Base-by-base conservation (phyloP, 2,113 vertebrate species). In the Panurus biarmicus region DNA sequence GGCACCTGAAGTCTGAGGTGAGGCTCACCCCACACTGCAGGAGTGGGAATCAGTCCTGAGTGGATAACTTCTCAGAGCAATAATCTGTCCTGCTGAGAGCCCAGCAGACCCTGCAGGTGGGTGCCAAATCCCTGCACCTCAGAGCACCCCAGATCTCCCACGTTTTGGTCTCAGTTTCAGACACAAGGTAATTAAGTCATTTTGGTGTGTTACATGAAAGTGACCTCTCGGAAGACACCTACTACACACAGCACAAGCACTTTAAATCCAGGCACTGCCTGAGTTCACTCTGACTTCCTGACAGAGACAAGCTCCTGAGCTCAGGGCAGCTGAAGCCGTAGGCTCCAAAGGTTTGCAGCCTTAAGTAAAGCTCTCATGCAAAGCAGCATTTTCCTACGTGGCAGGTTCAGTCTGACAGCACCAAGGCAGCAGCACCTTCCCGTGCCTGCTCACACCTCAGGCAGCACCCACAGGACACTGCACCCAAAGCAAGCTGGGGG, bases 211-310 rank as follows among this genome's bases (percentile, higher is more conserved):
- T 18, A 22, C 36, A 74, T 11, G 35, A 80, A 87, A 38, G 3
- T 1, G 0, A 45, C 31, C 35, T 81, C 56, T 50, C 1, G 2
- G 73, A 88, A 86, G 54, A 61, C 35, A 38, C 23, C 0, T 0
- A 58, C 33, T 5, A 42, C 71, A 40, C 13, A 14, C 36, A 94
- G 65, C 50, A 81, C 2, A 4, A 79, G n/a, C 33, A 3, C 31
- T 29, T 4, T 2, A 45, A 83, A 90, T 22, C 85, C 86, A 65
- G 1, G 9, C 60, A 4, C 38, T 47, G 56, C 17, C 60, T 66
- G 7, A 18, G 15, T 7, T n/a, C 62, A 14, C 58, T 42, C 62
- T 50, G 83, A 18, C n/a, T 53, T 60, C 53, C 38, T 45, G 33
- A 83, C 60, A 33, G 64, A 83, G 67, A 45, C 69, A n/a, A n/a